A percentile compares a stretch with the other conserved stretches of the same genome.
These are phyloP conservation scores for Drosophila koepferae DNA, from an alignment of 2,888 invertebrate species.

Conservation along the genomic window DNA sequence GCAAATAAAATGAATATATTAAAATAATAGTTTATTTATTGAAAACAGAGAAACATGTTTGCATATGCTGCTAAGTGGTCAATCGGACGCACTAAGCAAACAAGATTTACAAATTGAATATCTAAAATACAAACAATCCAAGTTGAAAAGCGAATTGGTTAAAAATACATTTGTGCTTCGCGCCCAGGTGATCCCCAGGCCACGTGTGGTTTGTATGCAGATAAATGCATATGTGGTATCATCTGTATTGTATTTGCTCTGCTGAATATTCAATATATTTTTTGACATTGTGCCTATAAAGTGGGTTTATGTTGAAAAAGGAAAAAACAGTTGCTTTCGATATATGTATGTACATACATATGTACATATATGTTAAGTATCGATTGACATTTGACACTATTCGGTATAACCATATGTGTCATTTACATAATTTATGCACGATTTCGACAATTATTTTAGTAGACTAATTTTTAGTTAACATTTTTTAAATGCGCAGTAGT, in stretches of 20 bases:
- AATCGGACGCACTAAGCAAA: neutral
- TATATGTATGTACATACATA: conserved; percentile 1
- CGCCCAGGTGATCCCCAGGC: conserved; percentile 7
- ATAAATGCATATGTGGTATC: neutral
- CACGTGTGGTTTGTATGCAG: conserved; percentile 2
- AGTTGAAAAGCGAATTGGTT: conserved; percentile 41
- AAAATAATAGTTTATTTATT: conserved; percentile 65
- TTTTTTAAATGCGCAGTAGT: neutral
- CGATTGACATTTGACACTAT: conserved; percentile 24
- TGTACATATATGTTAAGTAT: conserved; percentile 1
- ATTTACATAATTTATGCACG: neutral
- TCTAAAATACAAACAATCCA: conserved; percentile 49
- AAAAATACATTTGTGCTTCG: conserved; percentile 28
- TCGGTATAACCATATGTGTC: neutral
- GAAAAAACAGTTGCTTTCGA: too few relatives aligned
- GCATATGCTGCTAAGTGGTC: neutral
- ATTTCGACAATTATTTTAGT: neutral
- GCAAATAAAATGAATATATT: conserved; percentile 39
- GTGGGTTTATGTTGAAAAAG: neutral
- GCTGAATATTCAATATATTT: conserved; percentile 22
- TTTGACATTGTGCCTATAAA: conserved; percentile 4
- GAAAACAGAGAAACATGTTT: conserved; percentile 37
- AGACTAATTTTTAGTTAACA: neutral
- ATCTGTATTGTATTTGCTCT: conserved; percentile 1
- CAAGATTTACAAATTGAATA: conserved; percentile 39